Evolutionary conservation across 2,113 vertebrate genomes (phyloP), one percentile per base, ranked within the genome.

Genomic region (Pomatostomus ruficeps): DNA sequence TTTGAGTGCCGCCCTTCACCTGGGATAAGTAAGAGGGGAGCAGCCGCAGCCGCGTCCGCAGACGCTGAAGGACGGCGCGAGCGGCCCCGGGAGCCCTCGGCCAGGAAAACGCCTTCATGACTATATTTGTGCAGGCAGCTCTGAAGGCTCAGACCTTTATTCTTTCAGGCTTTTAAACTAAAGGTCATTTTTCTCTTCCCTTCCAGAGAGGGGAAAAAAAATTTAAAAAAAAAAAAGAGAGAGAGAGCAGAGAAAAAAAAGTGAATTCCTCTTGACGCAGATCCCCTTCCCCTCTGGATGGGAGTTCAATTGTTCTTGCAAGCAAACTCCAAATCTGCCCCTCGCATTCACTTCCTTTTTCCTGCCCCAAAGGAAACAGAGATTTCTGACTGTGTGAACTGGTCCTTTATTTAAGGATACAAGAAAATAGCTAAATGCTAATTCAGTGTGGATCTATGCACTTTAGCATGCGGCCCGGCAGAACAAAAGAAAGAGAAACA

Each of bases 331-430:
- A 97, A 98, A 99, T 99, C 99, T 98, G 87, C 85, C 97, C 96
- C 67, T 94, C 55, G 91, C 99, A 99, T 98, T 97, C 98, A 97
- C 98, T 99, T 99, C 99, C 99, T 98, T 98, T 98, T 99, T 99
- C 99, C 99, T 98, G 97, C 89, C 90, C 2, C 18, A 97, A 94
- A 98, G 99, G 99, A 99, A 99, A 98, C 95, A 96, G 97, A 98
- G 98, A 98, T 98, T 98, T 97, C 95, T 96, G 94, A 79, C 87
- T 55, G 29, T 94, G 96, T 95, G 96, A 95, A 95, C 96, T 87
- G 74, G 89, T 51, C 95, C 92, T 92, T 93, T 92, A 88, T 96
- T 89, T 89, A 78, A 96, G 91, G 95, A 67, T 85, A 95, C 91
- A 33, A 93, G 91, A 95, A 91, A 97, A 96, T 85, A 96, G 94